Evolutionary conservation across 2,797 vertebrate genomes (phyloP), one percentile per base, ranked within the genome.

Genomic region (Tokudaia muenninki): DNA sequence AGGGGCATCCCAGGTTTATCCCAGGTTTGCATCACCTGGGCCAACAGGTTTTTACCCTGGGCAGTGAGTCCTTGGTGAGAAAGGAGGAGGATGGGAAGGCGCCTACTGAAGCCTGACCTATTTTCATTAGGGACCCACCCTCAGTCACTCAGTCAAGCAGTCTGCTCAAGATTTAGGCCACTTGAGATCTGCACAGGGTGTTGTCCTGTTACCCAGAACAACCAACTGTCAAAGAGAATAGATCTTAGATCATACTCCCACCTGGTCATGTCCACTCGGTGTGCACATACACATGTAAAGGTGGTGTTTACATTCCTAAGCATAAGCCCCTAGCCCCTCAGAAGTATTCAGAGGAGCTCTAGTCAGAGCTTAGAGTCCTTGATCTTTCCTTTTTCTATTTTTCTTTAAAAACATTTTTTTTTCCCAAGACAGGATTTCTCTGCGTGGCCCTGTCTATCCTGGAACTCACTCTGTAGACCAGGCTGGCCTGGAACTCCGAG

Each of bases 41-140:
- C 80, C 77, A 92, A 94, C 86, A 97, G 96, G 92, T 96, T 97
- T 91, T 81, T 70, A 83, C 44, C 63, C 61, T 79, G 67, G n/a
- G 96, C 74, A 86, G 9, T 87, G 89, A 81, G 74, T 96, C 78
- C 79, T 95, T 74, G 31, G 63, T 97, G 89, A 97, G 93, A 96
- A 96, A 91, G 89, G 90, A 96, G 95, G 47, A 17, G 96, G 87
- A 91, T 91, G 92, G 95, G 94, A 94, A 94, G 63, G 83, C n/a
- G 93, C 70, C 63, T 75, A 92, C 61, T 57, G 92, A 95, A 94
- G 94, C 59, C 83, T 98, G 96, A 97, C 98, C 96, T 97, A 92
- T 96, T 97, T 97, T 91, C 44, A 70, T 67, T 55, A 94, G 93
- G 92, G 97, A 97, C 92, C 89, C 94, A 96, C 96, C 96, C 92